Evolutionary conservation across 2,113 vertebrate species (phyloP).

Genomic region (Apus apus): DNA sequence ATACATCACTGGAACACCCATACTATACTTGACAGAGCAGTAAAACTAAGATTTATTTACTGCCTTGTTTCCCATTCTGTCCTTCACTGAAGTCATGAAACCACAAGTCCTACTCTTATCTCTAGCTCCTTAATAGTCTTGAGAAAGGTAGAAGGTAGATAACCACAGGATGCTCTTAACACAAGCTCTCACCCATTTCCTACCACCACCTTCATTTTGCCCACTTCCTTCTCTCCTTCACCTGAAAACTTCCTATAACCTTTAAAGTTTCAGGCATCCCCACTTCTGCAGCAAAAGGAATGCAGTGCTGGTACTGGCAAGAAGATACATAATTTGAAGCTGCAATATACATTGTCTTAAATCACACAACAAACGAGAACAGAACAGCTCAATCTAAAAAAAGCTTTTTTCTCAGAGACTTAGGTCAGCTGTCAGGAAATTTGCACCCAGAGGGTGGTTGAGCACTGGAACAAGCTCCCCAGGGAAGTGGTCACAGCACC

Average conservation of each 20-base stretch:
- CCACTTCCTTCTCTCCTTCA: neutral
- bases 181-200: fast-evolving
- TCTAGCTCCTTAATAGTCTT: neutral
- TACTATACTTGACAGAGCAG: neutral
- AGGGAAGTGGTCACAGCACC: no score
- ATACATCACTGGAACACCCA: neutral
- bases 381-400: neutral
- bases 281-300: neutral
- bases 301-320: neutral
- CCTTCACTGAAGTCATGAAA: neutral
- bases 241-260: neutral
- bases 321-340: neutral
- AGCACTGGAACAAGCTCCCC: no score
- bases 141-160: neutral
- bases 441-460: no score
- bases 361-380: neutral
- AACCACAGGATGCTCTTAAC: neutral
- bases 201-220: neutral
- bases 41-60: neutral
- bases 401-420: neutral
- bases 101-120: neutral
- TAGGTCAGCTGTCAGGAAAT: no score
- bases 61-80: neutral
- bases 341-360: neutral
- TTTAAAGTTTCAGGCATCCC: neutral